Conservation (phyloP, 2,797 vertebrate genomes). For the Valencia hispanica region DNA sequence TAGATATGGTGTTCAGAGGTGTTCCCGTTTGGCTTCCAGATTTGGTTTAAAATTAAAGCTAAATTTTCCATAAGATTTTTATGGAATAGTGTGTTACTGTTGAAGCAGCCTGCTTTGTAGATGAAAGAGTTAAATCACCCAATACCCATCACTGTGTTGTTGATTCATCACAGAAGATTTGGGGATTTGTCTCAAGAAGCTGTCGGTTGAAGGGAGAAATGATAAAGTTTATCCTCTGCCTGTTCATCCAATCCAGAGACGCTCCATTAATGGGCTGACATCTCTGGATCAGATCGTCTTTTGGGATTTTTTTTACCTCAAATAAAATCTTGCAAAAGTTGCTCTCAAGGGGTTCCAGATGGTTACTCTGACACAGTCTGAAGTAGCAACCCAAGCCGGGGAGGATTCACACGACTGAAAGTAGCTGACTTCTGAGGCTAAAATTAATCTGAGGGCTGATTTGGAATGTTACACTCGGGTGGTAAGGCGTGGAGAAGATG, state of each 20-base stretch:
- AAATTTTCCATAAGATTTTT: too few relatives aligned
- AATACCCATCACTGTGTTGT: constrained; percentile 29
- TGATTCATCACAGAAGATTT: constrained; percentile 49
- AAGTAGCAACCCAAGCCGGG: constrained; percentile 54
- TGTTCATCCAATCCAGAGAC: constrained; percentile 3
- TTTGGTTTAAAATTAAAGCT: not conserved
- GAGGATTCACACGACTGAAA: constrained; percentile 65
- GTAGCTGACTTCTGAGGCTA: constrained; percentile 82
- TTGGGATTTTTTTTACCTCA: not conserved
- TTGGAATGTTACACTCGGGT: constrained; percentile 81
- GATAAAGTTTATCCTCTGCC: constrained; percentile 12
- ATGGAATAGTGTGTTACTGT: not conserved
- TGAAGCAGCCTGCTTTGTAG: constrained; percentile 10
- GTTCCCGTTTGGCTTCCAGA: not conserved
- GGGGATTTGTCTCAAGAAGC: constrained; percentile 44
- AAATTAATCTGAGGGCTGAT: constrained; percentile 82
- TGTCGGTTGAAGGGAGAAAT: constrained; percentile 14
- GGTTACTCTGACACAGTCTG: constrained; percentile 11
- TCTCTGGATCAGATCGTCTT: constrained; percentile 24
- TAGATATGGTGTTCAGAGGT: not conserved
- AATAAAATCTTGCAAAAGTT: constrained; percentile 6
- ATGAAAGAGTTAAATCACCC: constrained; percentile 47
- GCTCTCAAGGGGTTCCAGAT: constrained; percentile 26
- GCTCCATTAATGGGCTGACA: constrained; percentile 25
- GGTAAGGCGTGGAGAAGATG: constrained; percentile 70